These are phyloP conservation scores for Cosmia pyralina DNA, from an alignment of 2,888 invertebrate species.

Conservation along the genomic window DNA sequence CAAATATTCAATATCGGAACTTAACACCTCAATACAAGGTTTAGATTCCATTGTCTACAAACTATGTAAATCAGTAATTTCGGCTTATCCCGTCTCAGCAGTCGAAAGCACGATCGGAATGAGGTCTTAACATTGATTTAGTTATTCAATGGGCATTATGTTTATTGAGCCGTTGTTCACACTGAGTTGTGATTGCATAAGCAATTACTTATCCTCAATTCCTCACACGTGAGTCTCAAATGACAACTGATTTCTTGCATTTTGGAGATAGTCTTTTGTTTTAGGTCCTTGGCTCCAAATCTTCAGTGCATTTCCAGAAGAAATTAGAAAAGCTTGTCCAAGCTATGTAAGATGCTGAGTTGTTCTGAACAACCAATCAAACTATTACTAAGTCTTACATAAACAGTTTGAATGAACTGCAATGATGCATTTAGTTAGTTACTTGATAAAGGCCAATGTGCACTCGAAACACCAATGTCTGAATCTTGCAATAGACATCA, in stretches of 20 bases:
- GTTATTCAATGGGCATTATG: constrained; percentile 73
- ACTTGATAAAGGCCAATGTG: not conserved
- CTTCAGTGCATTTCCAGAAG: not conserved
- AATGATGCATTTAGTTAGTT: not conserved
- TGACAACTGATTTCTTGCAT: constrained; percentile 41
- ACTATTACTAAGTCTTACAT: no score
- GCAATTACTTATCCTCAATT: constrained; percentile 53
- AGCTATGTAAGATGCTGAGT: not conserved
- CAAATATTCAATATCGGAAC: constrained; percentile 51
- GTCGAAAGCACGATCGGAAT: constrained; percentile 76
- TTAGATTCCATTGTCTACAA: constrained; percentile 63
- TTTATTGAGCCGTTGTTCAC: constrained; percentile 73
- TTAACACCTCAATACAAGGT: constrained; percentile 61
- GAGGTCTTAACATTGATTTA: constrained; percentile 71
- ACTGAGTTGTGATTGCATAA: constrained; percentile 48
- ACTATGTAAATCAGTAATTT: constrained; percentile 73
- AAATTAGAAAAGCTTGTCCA: not conserved
- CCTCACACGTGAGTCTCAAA: constrained; percentile 40
- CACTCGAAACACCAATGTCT: not conserved
- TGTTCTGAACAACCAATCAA: no score
- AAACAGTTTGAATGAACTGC: not conserved
- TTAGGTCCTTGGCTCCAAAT: no score
- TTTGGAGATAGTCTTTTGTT: not conserved
- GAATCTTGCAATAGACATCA: not conserved
- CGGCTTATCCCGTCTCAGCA: constrained; percentile 76